phyloP scores from a whole-genome alignment of 2,113 vertebrate species.

The Sinocyclocheilus maitianheensis region DNA sequence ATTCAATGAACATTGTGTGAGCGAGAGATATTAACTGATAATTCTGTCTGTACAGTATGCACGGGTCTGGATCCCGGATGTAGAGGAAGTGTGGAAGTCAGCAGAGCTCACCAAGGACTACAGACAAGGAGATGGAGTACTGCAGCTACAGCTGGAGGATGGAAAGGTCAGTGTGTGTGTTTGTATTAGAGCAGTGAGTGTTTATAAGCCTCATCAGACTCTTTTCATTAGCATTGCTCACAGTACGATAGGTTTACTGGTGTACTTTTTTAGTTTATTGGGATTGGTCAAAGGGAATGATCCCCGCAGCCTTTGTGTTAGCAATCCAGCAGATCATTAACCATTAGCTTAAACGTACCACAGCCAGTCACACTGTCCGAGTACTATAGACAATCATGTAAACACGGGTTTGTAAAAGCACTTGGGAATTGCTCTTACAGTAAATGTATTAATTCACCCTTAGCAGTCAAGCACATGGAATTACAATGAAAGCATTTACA shows the following conservation, averaged over 20 bases:
- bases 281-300: neutral
- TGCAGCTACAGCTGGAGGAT: conserved; percentile 89
- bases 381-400: neutral
- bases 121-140: conserved; percentile 84
- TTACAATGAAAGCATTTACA: neutral
- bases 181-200: neutral
- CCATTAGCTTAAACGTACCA: neutral
- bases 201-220: conserved; percentile 5
- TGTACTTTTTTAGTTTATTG: neutral
- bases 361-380: neutral
- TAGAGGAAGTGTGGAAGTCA: conserved; percentile 96
- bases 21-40: neutral
- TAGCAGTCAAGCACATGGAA: neutral
- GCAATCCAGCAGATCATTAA: neutral
- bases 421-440: neutral
- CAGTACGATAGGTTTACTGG: neutral
- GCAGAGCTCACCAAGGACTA: conserved; percentile 94
- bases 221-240: neutral
- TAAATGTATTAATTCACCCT: neutral
- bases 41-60: conserved; percentile 78
- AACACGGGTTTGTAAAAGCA: neutral
- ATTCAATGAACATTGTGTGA: neutral
- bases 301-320: neutral
- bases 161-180: conserved; percentile 79
- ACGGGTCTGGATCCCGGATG: conserved; percentile 96